These are phyloP conservation scores for Neolamprologus variostigma DNA, from an alignment of 2,113 vertebrate genomes.

Conservation along the genomic window DNA sequence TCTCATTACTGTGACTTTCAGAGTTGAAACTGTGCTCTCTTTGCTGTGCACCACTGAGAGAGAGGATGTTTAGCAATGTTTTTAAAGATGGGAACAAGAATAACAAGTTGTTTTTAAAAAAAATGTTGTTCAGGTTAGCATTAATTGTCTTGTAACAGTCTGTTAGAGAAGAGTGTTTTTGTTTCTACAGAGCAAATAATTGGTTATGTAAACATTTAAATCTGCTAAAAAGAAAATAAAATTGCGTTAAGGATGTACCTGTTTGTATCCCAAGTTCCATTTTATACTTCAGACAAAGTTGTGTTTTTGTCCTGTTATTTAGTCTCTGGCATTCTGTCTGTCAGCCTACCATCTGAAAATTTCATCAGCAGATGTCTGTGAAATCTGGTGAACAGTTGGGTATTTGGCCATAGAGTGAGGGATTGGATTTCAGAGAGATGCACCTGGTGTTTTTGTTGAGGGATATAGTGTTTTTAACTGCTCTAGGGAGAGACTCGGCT, in stretches of 20 bases:
- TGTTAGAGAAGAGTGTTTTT: neutral
- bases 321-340: neutral
- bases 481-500: neutral
- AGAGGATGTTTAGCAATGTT: neutral
- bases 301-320: neutral
- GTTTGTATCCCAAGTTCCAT: neutral
- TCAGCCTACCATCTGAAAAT: neutral
- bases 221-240: neutral
- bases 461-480: neutral
- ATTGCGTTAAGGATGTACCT: neutral
- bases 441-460: neutral
- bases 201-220: neutral
- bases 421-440: neutral
- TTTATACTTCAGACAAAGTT: neutral
- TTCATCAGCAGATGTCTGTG: conserved; percentile 2
- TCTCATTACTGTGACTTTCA: conserved; percentile 44
- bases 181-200: neutral
- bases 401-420: neutral
- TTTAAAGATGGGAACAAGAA: neutral
- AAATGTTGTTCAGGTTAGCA: neutral
- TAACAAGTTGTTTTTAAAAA: accelerated
- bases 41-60: neutral
- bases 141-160: neutral
- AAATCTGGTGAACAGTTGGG: neutral
- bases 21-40: neutral